These are phyloP conservation scores for Sternotherus odoratus DNA, from an alignment of 2,797 vertebrate genomes.

Conservation along the genomic window DNA sequence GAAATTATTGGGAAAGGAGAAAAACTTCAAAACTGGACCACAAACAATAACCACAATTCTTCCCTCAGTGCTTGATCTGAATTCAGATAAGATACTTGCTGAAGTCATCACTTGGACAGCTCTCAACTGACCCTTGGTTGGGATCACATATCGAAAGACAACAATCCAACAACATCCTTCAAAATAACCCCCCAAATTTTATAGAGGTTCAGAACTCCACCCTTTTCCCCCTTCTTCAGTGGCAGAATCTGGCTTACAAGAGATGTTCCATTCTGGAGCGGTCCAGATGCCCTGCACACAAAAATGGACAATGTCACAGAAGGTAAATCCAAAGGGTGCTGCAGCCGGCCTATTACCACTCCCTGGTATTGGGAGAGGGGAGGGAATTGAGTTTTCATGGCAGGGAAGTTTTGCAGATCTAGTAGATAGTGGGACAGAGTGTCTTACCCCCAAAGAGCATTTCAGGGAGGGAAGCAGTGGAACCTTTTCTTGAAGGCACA, in stretches of 20 bases:
- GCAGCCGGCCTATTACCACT: background rate
- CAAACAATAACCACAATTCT: slow-evolving; percentile 75
- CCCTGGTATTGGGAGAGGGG: accelerated
- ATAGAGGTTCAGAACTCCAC: slow-evolving; percentile 32
- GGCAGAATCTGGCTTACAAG: background rate
- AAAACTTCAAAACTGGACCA: background rate
- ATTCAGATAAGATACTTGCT: slow-evolving; percentile 77
- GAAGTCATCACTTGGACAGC: slow-evolving; percentile 77
- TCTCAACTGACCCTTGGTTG: slow-evolving; percentile 77
- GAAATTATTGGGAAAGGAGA: background rate
- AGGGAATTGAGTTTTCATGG: background rate
- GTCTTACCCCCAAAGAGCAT: background rate
- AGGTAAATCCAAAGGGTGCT: background rate
- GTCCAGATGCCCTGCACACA: background rate
- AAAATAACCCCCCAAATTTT: slow-evolving; percentile 58
- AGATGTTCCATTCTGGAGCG: background rate
- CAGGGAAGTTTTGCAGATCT: background rate
- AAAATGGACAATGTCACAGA: background rate
- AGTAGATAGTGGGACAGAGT: background rate
- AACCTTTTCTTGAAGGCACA: background rate
- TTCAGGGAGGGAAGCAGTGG: background rate
- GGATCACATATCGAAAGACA: slow-evolving; percentile 77
- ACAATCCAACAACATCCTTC: slow-evolving; percentile 72
- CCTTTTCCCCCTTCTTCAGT: slow-evolving; percentile 13
- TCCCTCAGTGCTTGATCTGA: slow-evolving; percentile 77